Percentiles rank a stretch among this genome's conserved stretches.
Evolutionary conservation across 2,113 vertebrate species (phyloP).

Genomic region (Xiphias gladius): DNA sequence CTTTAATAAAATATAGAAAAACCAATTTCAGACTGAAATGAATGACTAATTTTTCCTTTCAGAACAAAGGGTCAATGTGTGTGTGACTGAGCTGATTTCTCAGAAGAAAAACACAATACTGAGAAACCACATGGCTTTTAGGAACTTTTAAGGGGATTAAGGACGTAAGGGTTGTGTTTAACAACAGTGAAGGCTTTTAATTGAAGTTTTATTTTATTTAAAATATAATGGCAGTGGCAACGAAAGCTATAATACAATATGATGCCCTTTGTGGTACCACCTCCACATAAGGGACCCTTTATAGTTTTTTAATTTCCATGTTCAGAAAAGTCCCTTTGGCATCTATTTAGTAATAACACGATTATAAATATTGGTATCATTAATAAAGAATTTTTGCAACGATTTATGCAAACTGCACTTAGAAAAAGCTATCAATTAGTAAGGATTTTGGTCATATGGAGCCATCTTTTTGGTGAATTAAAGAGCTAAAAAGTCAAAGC

Average conservation of each 20-base stretch:
- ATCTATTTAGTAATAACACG: too few relatives aligned
- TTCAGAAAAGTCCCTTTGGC: neutral
- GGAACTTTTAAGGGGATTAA: slow-evolving; percentile 2
- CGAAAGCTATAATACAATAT: too few relatives aligned
- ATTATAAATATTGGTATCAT: too few relatives aligned
- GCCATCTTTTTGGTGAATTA: too few relatives aligned
- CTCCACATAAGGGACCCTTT: too few relatives aligned
- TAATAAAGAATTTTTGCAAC: too few relatives aligned
- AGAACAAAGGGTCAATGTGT: neutral
- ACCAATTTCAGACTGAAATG: neutral
- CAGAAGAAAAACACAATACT: neutral
- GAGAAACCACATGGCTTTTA: slow-evolving; percentile 12
- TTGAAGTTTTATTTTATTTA: neutral
- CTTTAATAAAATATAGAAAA: slow-evolving; percentile 37
- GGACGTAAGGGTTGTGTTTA: neutral
- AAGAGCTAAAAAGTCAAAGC: too few relatives aligned
- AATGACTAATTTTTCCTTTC: slow-evolving; percentile 10
- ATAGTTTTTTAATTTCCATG: too few relatives aligned
- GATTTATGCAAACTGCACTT: too few relatives aligned
- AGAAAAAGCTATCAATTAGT: too few relatives aligned
- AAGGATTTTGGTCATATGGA: neutral
- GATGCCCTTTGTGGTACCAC: too few relatives aligned
- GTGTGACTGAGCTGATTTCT: slow-evolving; percentile 19
- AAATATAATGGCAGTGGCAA: neutral
- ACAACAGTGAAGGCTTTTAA: neutral